Evolutionary conservation across 2,888 invertebrate species (phyloP), one percentile per base, ranked within the genome.

Genomic region (Chesias legatella): DNA sequence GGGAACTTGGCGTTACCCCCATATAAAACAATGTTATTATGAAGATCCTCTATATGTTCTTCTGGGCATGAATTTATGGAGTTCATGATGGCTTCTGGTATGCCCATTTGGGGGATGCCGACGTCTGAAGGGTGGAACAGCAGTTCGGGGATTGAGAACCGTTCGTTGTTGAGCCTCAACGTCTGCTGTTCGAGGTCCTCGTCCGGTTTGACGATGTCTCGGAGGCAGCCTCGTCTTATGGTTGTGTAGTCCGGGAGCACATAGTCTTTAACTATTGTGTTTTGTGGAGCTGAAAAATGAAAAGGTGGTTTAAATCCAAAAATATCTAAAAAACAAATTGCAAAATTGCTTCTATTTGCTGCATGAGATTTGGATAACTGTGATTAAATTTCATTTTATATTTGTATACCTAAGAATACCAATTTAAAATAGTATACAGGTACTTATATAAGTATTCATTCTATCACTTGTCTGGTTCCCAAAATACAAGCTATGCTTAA

Each of bases 181-280:
- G 94, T 92, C 89, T 98, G 95, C 58, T 92, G 91, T 55, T 92
- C 92, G 1, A 88, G 55, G 7, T 89, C 88, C 50, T 88, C 83
- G 4, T 79, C 75, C 0, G 84, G 73, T 56, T 67, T 67, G 3
- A 86, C 68, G 1, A 79, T 53, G 10, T 86, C 81, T 8, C 83
- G 61, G 0, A 88, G 67, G 37, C 84, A 96, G 6, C 98, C 99
- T 53, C 98, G 83, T 39, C 95, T 91, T 5, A 98, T 91, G 1
- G 94, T 92, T 0, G 97, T 97, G 74, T 97, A 99, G 83, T 99
- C 99, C 0, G 99, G 99, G 34, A 99, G 79, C 0, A 99, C 94
- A 73, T 99, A 99, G 69, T 99, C 98, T 54, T 94, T 90, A 2
- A 93, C 90, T 38, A 97, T 94, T 3, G 92, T 90, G 65, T 94